These are phyloP conservation scores for Macrosoma leucophasiata DNA, from an alignment of 2,888 invertebrate genomes.

Conservation along the genomic window DNA sequence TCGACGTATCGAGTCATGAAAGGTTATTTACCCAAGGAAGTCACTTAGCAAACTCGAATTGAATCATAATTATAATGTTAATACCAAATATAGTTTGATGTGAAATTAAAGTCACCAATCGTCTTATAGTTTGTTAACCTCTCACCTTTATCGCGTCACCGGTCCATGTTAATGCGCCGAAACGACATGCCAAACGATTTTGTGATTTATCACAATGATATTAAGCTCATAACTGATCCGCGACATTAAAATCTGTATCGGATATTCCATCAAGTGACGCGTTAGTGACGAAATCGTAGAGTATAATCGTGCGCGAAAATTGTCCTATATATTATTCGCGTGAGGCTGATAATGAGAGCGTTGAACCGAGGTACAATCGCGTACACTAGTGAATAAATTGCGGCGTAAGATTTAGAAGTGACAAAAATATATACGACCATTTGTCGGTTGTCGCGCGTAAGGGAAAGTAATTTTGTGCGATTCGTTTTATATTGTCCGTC, in stretches of 20 bases:
- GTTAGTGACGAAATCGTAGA: conserved; percentile 43
- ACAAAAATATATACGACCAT: conserved; percentile 34
- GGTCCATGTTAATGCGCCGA: conserved; percentile 9
- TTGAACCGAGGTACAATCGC: conserved; percentile 55
- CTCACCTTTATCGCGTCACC: conserved; percentile 32
- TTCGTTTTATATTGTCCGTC: no score
- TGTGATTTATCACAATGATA: no score
- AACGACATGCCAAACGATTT: conserved; percentile 4
- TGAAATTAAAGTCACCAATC: conserved; percentile 28
- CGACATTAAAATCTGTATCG: conserved; percentile 18
- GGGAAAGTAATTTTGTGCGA: conserved; percentile 28
- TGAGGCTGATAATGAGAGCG: conserved; percentile 58
- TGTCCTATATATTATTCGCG: conserved; percentile 68
- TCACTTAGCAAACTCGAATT: conserved; percentile 15
- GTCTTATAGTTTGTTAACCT: conserved; percentile 35
- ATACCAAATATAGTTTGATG: conserved; percentile 22
- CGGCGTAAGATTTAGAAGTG: conserved; percentile 32
- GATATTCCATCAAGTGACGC: conserved; percentile 32
- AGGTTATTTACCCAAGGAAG: no score
- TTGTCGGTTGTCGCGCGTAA: conserved; percentile 32
- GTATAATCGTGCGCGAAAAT: conserved; percentile 50
- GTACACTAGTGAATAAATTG: conserved; percentile 33
- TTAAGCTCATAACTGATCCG: no score
- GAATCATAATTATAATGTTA: conserved; percentile 21
- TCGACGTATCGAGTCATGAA: no score